phyloP scores from a whole-genome alignment of 2,888 invertebrate species.

The Ormyrus labotus region DNA sequence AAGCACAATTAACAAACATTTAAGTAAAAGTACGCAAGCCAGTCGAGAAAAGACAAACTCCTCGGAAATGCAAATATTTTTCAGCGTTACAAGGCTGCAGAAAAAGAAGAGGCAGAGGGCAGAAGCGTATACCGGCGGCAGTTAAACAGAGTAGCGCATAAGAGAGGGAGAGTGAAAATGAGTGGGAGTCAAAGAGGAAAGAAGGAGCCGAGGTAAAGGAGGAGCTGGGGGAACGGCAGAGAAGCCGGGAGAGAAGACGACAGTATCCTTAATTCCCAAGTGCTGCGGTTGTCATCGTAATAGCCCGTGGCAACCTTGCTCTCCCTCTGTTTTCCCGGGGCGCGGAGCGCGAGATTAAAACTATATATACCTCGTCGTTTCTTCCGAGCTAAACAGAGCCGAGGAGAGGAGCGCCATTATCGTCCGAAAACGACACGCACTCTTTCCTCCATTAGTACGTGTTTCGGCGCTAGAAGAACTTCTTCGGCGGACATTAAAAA shows the following conservation, averaged over 20 bases:
- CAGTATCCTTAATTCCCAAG: conserved; percentile 53
- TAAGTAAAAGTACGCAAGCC: not conserved
- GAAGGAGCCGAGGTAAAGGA: not conserved
- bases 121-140: not conserved
- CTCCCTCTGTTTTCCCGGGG: not conserved
- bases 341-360: conserved; percentile 38
- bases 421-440: no score
- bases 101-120: not conserved
- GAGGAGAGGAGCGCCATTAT: no score
- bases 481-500: not conserved
- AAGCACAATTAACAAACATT: conserved; percentile 23
- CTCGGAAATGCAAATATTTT: conserved; percentile 15
- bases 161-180: not conserved
- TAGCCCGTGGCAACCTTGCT: conserved; percentile 31
- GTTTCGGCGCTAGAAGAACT: no score
- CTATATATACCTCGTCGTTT: conserved; percentile 16
- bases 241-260: not conserved
- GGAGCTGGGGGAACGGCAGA: not conserved
- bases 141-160: not conserved
- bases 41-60: not conserved
- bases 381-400: not conserved
- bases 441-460: no score
- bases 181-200: not conserved
- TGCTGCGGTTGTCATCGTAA: conserved; percentile 45
- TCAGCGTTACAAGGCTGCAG: not conserved